A percentile compares a stretch with the other conserved stretches of the same genome.
These are phyloP conservation scores for Zophobas atratus DNA, from an alignment of 1,140 invertebrate genomes.

Conservation along the genomic window DNA sequence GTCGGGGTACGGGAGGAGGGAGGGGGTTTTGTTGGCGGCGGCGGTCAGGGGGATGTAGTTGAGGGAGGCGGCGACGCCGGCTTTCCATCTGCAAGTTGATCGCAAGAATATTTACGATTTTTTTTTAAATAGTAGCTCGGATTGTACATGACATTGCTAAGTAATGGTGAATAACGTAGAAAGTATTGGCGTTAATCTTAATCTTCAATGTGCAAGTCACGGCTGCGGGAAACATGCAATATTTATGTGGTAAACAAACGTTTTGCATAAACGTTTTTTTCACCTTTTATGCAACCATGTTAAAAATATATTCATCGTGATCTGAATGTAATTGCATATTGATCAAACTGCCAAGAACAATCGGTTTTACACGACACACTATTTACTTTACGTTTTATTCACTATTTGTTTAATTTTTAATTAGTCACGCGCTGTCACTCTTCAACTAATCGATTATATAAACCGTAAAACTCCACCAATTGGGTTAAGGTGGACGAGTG, in stretches of 20 bases:
- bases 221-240: conserved; percentile 8
- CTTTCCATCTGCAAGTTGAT: conserved; percentile 75
- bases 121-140: too few relatives aligned
- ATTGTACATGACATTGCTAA: too few relatives aligned
- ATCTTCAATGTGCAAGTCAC: conserved; percentile 7
- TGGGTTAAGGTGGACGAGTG: not conserved
- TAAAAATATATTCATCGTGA: not conserved
- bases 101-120: too few relatives aligned
- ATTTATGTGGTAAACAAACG: conserved; percentile 3
- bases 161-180: conserved; percentile 19
- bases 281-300: not conserved
- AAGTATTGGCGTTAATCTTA: conserved; percentile 20
- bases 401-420: not conserved
- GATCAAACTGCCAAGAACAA: too few relatives aligned
- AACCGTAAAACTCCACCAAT: not conserved
- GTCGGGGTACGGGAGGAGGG: conserved; percentile 79
- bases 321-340: too few relatives aligned
- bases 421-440: not conserved
- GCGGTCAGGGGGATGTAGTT: conserved; percentile 76
- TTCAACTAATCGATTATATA: not conserved
- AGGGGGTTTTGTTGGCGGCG: conserved; percentile 73
- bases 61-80: conserved; percentile 79
- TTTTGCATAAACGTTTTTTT: not conserved
- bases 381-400: too few relatives aligned
- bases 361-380: too few relatives aligned